Percentiles rank a stretch among this genome's conserved stretches.
phyloP scores from a whole-genome alignment of 2,888 invertebrate species.

The Pammene fasciana region DNA sequence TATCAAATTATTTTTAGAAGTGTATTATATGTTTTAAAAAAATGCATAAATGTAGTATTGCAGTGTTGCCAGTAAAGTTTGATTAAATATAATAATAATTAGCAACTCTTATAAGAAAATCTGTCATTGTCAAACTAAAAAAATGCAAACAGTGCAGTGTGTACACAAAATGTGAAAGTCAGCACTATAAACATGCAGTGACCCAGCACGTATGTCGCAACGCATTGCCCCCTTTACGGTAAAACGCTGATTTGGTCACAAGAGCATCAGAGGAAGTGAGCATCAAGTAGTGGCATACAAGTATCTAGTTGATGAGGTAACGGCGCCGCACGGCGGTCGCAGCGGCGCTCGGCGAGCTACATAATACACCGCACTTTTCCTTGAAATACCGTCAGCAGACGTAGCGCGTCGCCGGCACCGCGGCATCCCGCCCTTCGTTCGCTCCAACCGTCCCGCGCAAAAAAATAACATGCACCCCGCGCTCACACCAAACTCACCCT shows the following conservation, averaged over 20 bases:
- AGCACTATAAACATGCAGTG: constrained; percentile 57
- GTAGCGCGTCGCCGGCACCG: constrained; percentile 62
- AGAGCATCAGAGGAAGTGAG: constrained; percentile 26
- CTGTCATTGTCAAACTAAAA: constrained; percentile 39
- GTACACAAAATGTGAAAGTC: constrained; percentile 62
- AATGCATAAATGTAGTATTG: background rate
- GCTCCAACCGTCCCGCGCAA: constrained; percentile 79
- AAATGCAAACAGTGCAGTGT: constrained; percentile 37
- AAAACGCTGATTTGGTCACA: constrained; percentile 37
- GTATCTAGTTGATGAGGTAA: constrained; percentile 43
- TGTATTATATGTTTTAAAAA: too few relatives aligned
- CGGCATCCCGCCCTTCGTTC: constrained; percentile 66
- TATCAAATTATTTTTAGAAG: too few relatives aligned
- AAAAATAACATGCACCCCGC: constrained; percentile 70
- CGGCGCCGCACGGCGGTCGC: constrained; percentile 37
- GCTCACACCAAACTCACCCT: constrained; percentile 70
- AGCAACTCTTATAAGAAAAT: constrained; percentile 61
- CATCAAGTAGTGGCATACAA: constrained; percentile 31
- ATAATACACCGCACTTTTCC: constrained; percentile 71
- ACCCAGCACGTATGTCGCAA: constrained; percentile 56
- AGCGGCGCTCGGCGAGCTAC: constrained; percentile 45
- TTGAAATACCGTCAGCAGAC: constrained; percentile 69
- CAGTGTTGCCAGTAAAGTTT: constrained; percentile 57
- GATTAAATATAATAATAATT: constrained; percentile 44
- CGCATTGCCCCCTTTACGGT: constrained; percentile 51